These are phyloP conservation scores for Psephotus haematonotus DNA, from an alignment of 2,113 vertebrate genomes.

Conservation along the genomic window DNA sequence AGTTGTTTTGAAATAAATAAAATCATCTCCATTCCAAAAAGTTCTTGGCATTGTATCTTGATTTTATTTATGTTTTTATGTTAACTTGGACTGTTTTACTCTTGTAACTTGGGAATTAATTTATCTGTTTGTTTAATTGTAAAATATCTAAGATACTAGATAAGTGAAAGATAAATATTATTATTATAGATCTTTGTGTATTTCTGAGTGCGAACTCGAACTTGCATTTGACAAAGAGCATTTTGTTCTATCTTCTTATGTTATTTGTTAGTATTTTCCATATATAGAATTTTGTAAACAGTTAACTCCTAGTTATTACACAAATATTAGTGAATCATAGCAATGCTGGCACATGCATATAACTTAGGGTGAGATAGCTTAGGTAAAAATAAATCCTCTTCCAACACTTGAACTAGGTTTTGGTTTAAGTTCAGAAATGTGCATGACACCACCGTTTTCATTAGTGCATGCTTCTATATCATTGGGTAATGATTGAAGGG, in stretches of 20 bases:
- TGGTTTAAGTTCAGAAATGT: not conserved
- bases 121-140: constrained; percentile 35
- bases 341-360: not conserved
- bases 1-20: constrained; percentile 28
- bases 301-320: not conserved
- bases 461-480: not conserved
- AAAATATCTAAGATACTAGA: constrained; percentile 39
- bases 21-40: constrained; percentile 1
- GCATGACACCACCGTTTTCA: not conserved
- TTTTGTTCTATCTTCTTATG: constrained; percentile 54
- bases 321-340: not conserved
- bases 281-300: constrained; percentile 11
- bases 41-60: constrained; percentile 23
- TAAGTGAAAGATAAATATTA: constrained; percentile 62
- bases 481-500: not conserved
- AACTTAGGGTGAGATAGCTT: not conserved
- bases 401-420: not conserved
- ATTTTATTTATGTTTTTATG: constrained; percentile 50
- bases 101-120: constrained; percentile 10
- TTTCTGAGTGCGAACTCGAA: constrained; percentile 67
- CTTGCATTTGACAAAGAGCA: constrained; percentile 54
- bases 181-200: constrained; percentile 58
- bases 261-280: constrained; percentile 23
- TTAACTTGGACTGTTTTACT: not conserved
- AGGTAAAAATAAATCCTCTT: not conserved